Base-by-base conservation (phyloP, 1,140 invertebrate species). In the Sminthurinus signatus region DNA sequence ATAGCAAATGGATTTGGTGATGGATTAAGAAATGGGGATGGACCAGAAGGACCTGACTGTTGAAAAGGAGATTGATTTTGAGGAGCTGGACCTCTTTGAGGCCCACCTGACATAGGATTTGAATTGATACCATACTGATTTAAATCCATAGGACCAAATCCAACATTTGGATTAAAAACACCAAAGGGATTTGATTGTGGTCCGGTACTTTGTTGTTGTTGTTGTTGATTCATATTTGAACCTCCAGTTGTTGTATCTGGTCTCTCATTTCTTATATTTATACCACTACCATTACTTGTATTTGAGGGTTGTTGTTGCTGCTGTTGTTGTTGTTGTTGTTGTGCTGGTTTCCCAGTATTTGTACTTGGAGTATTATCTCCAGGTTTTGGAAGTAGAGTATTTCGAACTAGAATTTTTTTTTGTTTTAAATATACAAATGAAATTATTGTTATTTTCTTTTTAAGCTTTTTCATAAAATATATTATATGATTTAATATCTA, bases 121-220 rank as follows among this genome's bases (percentile, higher is more conserved):
- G 31, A 25, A 2, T 44, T 21, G 10, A 59, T 65, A 60, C 28
- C 50, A 31, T 67, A 64, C 19, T 56, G 68, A 29, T 71, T 60
- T 15, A 64, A 39, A 46, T 66, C 70, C 66, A 68, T 69, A 21
- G 67, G 70, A 27, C 70, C 70, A 48, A 72, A 72, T 0, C 70
- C 70, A 29, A 67, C 29, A 28, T 69, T 69, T 28, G 70, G 67
- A 57, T 69, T 69, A 44, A 72, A 72, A 19, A 60, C 25, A 19
- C 56, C 70, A 29, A 51, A 31, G 0, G 19, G 15, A 21, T 52
- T 46, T 36, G 46, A 10, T 23, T 46, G 27, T 51, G 27, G 29
- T 50, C 46, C 46, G 19, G 39, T 42, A 12, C n/a, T 42, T 10
- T 12, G n/a, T n/a, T 42, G 39, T n/a, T 42, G 39, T 25, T n/a